phyloP scores from a whole-genome alignment of 2,888 invertebrate species.

The Leptothorax acervorum region DNA sequence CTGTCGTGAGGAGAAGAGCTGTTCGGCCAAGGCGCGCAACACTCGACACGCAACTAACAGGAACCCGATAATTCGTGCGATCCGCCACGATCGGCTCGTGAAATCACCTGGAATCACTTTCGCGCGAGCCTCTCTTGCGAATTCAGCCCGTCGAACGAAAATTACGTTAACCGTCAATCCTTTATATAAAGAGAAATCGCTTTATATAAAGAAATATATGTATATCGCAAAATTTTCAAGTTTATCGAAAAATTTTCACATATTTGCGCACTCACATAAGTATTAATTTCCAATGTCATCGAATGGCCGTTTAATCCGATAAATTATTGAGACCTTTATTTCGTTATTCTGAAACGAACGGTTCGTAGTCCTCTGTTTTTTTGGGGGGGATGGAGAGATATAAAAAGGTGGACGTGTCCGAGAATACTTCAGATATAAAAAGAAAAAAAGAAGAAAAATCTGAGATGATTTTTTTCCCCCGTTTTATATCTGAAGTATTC shows the following conservation, averaged over 20 bases:
- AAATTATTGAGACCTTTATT: not conserved
- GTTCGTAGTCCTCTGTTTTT: not conserved
- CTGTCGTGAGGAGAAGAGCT: conserved; percentile 81
- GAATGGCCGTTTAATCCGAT: not conserved
- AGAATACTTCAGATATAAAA: not conserved
- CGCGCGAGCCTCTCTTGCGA: conserved; percentile 35
- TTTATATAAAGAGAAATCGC: not conserved
- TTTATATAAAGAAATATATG: not conserved
- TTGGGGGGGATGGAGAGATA: not conserved
- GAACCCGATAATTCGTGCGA: conserved; percentile 80
- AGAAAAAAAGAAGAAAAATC: not conserved
- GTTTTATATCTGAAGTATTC: not conserved
- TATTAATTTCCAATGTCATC: not conserved
- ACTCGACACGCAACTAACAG: conserved; percentile 80
- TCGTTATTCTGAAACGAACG: not conserved
- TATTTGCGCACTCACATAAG: too few relatives aligned
- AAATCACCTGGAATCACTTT: conserved; percentile 55
- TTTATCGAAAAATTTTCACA: not conserved
- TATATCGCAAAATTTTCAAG: not conserved
- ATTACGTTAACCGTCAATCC: not conserved
- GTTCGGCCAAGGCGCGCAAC: conserved; percentile 75
- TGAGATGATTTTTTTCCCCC: not conserved
- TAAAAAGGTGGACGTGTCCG: not conserved
- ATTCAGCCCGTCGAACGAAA: conserved; percentile 20
- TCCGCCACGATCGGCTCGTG: conserved; percentile 54